Base-by-base conservation (phyloP, 1,140 invertebrate species). In the Megalopta genalis region DNA sequence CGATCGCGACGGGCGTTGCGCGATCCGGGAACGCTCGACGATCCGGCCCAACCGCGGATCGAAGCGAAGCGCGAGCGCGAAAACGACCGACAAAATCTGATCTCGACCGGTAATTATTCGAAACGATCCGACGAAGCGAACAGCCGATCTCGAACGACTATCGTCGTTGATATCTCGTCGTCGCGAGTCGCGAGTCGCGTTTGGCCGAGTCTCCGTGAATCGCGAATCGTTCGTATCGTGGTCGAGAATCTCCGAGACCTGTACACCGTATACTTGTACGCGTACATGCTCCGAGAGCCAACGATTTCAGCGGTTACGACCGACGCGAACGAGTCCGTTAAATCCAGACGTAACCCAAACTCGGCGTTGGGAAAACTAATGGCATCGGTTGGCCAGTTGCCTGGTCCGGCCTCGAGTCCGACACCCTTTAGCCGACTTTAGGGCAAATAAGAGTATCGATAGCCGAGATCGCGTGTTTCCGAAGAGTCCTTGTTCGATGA, bases 391-490 rank as follows among this genome's bases (percentile, higher is more conserved):
- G 87, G 87, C 87, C 80, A 70, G 66, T 60, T 88, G 89, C 87
- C 87, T 86, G 81, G 70, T 68, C 66, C 49, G 49, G 46, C 75
- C 69, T 52, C 57, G 68, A 67, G 75, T 77, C 76, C 82, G 84
- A 84, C 80, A 87, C 78, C 84, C 84, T 87, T 88, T 87, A 84
- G 66, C 81, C 81, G 84, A 88, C 82, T 90, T 86, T 88, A 83
- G 88, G 82, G 77, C 80, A 83, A 79, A 69, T 63, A 68, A 64
- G 70, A 63, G 75, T 90, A 90, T 90, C 90, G 89, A 89, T 90
- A 90, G 89, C 77, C 73, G 32, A 57, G 77, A 73, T 77, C 80
- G 81, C 82, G 84, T 85, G 84, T 72, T 89, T 86, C 83, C 81
- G 84, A n/a, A n/a, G n/a, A 86, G 80, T 86, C 75, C 63, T 86